phyloP scores from a whole-genome alignment of 2,888 invertebrate genomes.

The Auanema freiburgensis region DNA sequence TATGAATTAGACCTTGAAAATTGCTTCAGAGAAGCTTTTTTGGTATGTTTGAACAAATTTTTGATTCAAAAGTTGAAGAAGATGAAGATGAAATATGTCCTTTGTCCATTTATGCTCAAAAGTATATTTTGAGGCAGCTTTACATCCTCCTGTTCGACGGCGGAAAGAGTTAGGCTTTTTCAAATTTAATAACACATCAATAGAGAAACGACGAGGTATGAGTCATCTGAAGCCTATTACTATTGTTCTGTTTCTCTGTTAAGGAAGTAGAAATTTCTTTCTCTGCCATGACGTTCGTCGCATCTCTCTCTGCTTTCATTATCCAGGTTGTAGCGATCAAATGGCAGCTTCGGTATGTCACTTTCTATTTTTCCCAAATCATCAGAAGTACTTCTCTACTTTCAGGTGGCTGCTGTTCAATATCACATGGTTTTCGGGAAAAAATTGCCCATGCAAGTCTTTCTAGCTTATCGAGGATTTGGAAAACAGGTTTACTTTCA shows the following conservation, averaged over 20 bases:
- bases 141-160: slow-evolving; percentile 35
- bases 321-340: slow-evolving; percentile 44
- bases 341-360: slow-evolving; percentile 37
- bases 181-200: slow-evolving; percentile 15
- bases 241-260: not conserved
- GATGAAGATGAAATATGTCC: not conserved
- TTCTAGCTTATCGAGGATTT: slow-evolving; percentile 47
- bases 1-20: slow-evolving; percentile 48
- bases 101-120: not conserved
- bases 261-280: slow-evolving; percentile 30
- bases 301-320: slow-evolving; percentile 43
- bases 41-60: slow-evolving; percentile 28
- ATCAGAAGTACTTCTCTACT: slow-evolving; percentile 2
- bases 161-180: slow-evolving; percentile 19
- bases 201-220: slow-evolving; percentile 30
- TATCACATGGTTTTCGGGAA: slow-evolving; percentile 56
- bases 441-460: slow-evolving; percentile 44
- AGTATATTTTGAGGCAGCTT: slow-evolving; percentile 31
- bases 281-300: slow-evolving; percentile 48
- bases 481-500: slow-evolving; percentile 49
- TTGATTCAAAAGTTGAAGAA: not conserved
- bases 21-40: slow-evolving; percentile 48
- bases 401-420: slow-evolving; percentile 45
- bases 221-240: too few relatives aligned
- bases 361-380: not conserved